Conservation (phyloP, 2,888 invertebrate genomes). For the Ectobius pallidus region DNA sequence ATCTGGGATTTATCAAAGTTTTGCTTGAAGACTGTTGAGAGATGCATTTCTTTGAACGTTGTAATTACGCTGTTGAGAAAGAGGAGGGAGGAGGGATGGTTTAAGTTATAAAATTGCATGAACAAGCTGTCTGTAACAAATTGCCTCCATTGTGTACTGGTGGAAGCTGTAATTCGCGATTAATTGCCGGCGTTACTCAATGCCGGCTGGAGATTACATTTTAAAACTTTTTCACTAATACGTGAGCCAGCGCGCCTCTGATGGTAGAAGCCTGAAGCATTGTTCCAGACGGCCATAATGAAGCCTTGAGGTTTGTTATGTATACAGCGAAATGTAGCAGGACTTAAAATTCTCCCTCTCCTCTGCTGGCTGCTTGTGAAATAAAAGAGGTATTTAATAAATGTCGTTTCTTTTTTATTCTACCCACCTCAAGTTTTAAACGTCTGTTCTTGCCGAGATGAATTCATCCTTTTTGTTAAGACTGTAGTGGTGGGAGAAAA, state of each 20-base stretch:
- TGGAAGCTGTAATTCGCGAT: constrained; percentile 24
- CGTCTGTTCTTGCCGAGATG: background rate
- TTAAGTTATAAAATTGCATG: no score
- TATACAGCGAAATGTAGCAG: background rate
- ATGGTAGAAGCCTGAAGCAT: background rate
- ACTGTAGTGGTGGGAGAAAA: background rate
- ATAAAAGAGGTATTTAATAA: constrained; percentile 5
- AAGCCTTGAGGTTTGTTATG: background rate
- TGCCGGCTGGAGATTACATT: constrained; percentile 20
- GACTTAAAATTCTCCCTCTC: background rate
- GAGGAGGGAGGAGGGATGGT: no score
- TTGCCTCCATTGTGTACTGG: constrained; percentile 18
- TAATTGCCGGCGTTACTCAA: constrained; percentile 17
- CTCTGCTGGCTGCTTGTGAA: background rate
- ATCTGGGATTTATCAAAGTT: no score
- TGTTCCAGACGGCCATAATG: background rate
- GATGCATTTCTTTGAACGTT: no score
- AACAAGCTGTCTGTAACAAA: constrained; percentile 13
- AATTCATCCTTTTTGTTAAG: background rate
- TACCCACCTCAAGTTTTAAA: background rate
- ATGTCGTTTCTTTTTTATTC: background rate
- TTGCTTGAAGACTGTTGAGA: no score
- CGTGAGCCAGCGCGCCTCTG: background rate
- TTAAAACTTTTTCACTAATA: constrained; percentile 23
- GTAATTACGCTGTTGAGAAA: no score